These are phyloP conservation scores for Leptonema lineaticorne DNA, from an alignment of 1,140 invertebrate species.

Conservation along the genomic window DNA sequence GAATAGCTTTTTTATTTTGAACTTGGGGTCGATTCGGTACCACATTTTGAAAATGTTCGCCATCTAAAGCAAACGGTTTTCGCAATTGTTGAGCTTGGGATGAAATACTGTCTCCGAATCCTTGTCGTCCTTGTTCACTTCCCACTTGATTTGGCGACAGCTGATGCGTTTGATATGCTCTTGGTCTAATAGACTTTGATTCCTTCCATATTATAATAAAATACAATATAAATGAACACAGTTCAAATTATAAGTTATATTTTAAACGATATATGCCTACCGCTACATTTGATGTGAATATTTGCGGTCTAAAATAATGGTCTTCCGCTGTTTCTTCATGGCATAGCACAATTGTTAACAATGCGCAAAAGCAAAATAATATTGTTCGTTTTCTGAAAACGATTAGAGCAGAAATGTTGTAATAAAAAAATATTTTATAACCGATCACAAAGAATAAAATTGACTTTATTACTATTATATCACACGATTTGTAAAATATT, in stretches of 20 bases:
- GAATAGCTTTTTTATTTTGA: conserved; percentile 13
- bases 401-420: background rate
- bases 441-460: no score
- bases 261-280: conserved; percentile 16
- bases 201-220: conserved; percentile 21
- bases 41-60: conserved; percentile 26
- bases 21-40: conserved; percentile 23
- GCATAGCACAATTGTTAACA: background rate
- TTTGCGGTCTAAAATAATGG: conserved; percentile 25
- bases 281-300: conserved; percentile 28
- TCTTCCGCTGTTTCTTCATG: conserved; percentile 27
- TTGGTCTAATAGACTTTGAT: conserved; percentile 31
- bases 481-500: no score
- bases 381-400: background rate
- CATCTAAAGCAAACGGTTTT: conserved; percentile 27
- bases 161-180: conserved; percentile 32
- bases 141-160: conserved; percentile 28
- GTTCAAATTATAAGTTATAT: no score
- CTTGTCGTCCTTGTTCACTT: conserved; percentile 15
- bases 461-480: no score
- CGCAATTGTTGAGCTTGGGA: conserved; percentile 33
- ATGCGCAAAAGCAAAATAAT: background rate
- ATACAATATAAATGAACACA: background rate
- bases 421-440: no score
- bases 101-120: background rate